Percentiles rank a stretch among this genome's conserved stretches.
Conservation (phyloP, 2,797 vertebrate species). For the Anniella stebbinsi region DNA sequence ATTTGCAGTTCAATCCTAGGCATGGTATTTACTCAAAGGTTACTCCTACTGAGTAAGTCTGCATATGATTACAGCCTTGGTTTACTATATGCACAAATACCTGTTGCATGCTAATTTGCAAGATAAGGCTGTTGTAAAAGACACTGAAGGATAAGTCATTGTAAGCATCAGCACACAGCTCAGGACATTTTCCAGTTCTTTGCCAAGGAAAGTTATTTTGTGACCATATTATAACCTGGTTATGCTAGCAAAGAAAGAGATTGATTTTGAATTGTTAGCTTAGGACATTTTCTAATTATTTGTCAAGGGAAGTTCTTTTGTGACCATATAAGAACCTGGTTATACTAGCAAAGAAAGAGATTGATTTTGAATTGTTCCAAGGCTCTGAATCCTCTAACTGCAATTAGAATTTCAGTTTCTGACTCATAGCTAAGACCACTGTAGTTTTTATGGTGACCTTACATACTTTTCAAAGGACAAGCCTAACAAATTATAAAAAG, state of each 20-base stretch:
- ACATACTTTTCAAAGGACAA: constrained; percentile 5
- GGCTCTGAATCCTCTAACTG: background rate
- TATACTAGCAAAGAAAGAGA: background rate
- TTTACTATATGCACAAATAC: background rate
- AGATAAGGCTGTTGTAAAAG: background rate
- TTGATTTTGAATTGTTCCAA: background rate
- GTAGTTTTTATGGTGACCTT: background rate
- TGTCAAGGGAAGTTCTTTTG: constrained; percentile 3
- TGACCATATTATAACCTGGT: background rate
- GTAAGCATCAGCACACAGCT: background rate
- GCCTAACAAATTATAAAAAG: constrained; percentile 5
- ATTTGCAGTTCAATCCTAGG: background rate
- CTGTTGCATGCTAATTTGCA: background rate
- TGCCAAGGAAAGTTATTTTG: constrained; percentile 4
- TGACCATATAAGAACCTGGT: background rate
- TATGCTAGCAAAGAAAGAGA: background rate
- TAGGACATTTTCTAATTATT: background rate
- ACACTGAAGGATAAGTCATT: background rate
- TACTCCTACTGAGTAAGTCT: background rate
- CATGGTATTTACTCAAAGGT: background rate
- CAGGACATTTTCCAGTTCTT: background rate
- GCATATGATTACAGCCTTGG: background rate
- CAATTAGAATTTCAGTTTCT: constrained; percentile 13
- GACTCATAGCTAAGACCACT: background rate
- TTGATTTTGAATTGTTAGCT: background rate